Evolutionary conservation across 2,888 invertebrate genomes (phyloP).

Genomic region (Harmothoe impar): DNA sequence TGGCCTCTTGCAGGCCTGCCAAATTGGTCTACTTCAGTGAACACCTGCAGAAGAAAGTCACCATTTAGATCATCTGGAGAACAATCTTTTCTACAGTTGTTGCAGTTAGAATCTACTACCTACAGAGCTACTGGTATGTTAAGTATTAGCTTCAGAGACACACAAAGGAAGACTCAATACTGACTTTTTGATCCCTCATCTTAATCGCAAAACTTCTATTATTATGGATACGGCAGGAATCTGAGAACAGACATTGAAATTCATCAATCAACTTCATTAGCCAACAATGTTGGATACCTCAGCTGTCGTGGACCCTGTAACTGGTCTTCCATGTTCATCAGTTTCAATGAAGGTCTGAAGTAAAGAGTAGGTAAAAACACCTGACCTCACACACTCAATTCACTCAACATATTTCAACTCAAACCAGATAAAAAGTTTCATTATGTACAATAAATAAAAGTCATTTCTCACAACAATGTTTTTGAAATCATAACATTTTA

Average conservation of each 20-base stretch:
- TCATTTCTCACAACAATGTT: neutral
- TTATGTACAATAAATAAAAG: neutral
- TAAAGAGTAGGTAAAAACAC: neutral
- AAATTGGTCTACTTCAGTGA: no score
- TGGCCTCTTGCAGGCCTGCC: no score
- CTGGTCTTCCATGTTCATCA: conserved; percentile 59
- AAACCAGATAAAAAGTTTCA: neutral
- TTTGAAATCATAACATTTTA: neutral
- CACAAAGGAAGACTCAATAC: no score
- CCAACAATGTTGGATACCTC: conserved; percentile 19
- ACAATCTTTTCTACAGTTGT: no score
- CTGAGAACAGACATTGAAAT: conserved; percentile 33
- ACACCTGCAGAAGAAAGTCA: no score
- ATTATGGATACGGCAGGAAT: conserved; percentile 46
- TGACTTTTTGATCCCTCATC: no score
- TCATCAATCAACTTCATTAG: conserved; percentile 33
- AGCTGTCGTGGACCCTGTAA: conserved; percentile 12
- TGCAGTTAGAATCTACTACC: no score
- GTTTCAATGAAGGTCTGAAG: neutral
- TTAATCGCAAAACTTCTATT: no score
- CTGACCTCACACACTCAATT: neutral
- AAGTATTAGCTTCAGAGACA: no score
- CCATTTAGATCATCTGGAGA: no score
- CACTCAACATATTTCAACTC: conserved; percentile 1
- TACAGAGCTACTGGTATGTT: no score